phyloP scores from a whole-genome alignment of 2,888 invertebrate genomes.

The Ophioninae sp. region DNA sequence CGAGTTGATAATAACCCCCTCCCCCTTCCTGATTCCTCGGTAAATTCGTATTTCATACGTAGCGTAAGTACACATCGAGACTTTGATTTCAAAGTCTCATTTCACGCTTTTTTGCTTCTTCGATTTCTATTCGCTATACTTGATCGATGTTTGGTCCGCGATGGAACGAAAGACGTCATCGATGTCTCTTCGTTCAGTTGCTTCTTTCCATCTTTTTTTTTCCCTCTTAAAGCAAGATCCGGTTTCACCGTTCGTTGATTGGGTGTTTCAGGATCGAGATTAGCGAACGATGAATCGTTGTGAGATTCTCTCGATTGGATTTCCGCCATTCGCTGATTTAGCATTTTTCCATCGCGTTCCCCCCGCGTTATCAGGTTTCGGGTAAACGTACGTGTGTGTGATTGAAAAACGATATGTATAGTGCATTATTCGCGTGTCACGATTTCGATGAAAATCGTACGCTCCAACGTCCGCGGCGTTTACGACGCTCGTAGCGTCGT shows the following conservation, averaged over 20 bases:
- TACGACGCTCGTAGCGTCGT: slow-evolving; percentile 62
- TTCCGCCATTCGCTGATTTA: not conserved
- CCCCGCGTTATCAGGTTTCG: not conserved
- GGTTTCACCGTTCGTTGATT: slow-evolving; percentile 6
- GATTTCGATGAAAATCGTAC: slow-evolving; percentile 37
- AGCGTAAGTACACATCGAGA: slow-evolving; percentile 56
- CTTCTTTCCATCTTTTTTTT: slow-evolving; percentile 1
- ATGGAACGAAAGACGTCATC: no score
- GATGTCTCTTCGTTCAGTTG: not conserved
- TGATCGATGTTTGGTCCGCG: not conserved
- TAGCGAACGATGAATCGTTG: not conserved
- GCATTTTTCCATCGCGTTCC: not conserved
- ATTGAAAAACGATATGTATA: slow-evolving; percentile 46
- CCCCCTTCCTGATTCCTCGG: not conserved
- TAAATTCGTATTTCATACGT: slow-evolving; percentile 56
- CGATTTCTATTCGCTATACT: not conserved
- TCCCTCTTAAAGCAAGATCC: slow-evolving; percentile 6
- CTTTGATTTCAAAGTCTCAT: slow-evolving; percentile 5
- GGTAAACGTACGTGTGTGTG: slow-evolving; percentile 4
- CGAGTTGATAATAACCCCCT: slow-evolving; percentile 4
- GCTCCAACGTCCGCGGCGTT: slow-evolving; percentile 25
- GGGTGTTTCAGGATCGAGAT: slow-evolving; percentile 2
- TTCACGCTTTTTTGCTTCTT: not conserved
- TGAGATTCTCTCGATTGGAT: slow-evolving; percentile 1
- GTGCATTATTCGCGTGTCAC: slow-evolving; percentile 62